Conservation (phyloP, 2,888 invertebrate species). For the Drosophila tanythrix region DNA sequence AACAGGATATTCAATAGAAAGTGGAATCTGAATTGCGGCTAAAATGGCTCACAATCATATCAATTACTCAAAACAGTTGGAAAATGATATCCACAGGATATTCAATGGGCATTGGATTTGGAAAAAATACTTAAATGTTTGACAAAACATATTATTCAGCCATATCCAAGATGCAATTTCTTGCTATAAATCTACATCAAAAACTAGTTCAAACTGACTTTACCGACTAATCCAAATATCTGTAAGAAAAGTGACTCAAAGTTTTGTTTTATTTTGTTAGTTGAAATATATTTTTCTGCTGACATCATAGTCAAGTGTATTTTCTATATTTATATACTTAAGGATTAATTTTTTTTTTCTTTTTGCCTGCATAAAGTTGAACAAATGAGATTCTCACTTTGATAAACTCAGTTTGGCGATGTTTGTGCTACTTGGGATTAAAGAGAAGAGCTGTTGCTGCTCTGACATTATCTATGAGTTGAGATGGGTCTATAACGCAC, state of each 20-base stretch:
- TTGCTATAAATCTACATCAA: neutral
- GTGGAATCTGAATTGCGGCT: neutral
- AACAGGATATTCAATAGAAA: neutral
- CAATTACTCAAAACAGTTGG: neutral
- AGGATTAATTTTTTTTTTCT: neutral
- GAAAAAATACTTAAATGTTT: too few relatives aligned
- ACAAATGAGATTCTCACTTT: neutral
- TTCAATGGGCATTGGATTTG: too few relatives aligned
- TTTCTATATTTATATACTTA: neutral
- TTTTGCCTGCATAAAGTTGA: neutral
- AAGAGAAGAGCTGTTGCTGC: constrained; percentile 18
- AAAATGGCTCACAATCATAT: neutral
- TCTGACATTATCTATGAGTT: constrained; percentile 39
- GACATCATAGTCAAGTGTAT: neutral
- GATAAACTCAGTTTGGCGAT: constrained; percentile 7
- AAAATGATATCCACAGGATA: too few relatives aligned
- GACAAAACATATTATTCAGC: too few relatives aligned
- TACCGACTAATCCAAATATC: neutral
- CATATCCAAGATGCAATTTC: neutral
- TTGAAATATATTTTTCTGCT: neutral
- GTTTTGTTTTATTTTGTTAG: neutral
- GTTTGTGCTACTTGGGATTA: constrained; percentile 9
- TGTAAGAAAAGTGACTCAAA: neutral
- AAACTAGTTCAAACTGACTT: neutral
- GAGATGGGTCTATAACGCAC: constrained; percentile 1